Evolutionary conservation across 2,888 invertebrate species (phyloP).

Genomic region (Boloria euphrosyne): DNA sequence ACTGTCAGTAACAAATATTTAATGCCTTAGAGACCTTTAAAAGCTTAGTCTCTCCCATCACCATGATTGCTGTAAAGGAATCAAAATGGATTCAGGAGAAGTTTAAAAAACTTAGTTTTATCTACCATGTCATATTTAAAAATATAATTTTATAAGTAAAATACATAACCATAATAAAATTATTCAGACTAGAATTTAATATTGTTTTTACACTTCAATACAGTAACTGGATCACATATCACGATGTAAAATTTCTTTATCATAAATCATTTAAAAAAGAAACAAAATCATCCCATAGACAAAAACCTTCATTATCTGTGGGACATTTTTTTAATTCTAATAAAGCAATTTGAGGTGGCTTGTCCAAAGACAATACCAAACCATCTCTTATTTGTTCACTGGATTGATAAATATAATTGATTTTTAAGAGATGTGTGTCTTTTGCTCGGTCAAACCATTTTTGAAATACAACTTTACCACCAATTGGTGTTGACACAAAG

Average conservation of each 20-base stretch:
- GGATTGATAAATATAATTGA: conserved; percentile 66
- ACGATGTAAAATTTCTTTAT: conserved; percentile 2
- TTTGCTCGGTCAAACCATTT: conserved; percentile 56
- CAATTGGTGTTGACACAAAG: conserved; percentile 59
- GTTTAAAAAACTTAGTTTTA: no score
- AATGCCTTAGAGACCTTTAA: no score
- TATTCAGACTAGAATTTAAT: no score
- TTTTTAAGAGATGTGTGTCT: conserved; percentile 53
- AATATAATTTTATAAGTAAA: no score
- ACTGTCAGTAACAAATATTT: no score
- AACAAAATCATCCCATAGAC: conserved; percentile 62
- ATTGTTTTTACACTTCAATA: no score
- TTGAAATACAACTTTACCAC: conserved; percentile 71
- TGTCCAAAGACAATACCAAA: conserved; percentile 48
- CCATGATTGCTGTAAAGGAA: no score
- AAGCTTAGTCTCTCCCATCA: no score
- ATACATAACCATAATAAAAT: no score
- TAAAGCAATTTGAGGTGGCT: conserved; percentile 56
- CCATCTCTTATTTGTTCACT: conserved; percentile 60
- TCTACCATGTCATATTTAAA: no score
- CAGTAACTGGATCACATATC: no score
- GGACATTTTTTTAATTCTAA: conserved; percentile 59
- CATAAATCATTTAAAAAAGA: conserved; percentile 44
- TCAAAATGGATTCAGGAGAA: no score
- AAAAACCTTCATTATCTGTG: conserved; percentile 56